Conservation (phyloP, 2,888 invertebrate species). For the Lycia hirtaria region DNA sequence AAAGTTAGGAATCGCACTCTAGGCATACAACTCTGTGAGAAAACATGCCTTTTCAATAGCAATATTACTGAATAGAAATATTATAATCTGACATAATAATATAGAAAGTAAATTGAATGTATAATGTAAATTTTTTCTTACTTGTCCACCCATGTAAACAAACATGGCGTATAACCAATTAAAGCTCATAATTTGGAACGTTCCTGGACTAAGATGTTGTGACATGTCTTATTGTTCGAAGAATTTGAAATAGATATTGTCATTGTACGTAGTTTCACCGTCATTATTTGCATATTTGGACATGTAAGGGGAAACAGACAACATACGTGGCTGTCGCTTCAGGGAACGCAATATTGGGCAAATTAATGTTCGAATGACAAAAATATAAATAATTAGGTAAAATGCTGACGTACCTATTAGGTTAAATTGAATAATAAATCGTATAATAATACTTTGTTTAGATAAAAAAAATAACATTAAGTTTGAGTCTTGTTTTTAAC, state of each 20-base stretch:
- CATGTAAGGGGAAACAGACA: no score
- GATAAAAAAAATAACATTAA: slow-evolving; percentile 17
- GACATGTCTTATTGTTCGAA: no score
- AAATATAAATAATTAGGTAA: slow-evolving; percentile 34
- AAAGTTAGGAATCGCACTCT: slow-evolving; percentile 19
- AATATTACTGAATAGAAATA: slow-evolving; percentile 26
- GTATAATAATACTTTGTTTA: slow-evolving; percentile 27
- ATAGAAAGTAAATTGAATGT: slow-evolving; percentile 7
- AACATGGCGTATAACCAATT: no score
- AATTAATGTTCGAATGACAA: slow-evolving; percentile 13
- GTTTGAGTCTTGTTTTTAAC: slow-evolving; percentile 34
- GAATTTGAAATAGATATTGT: no score
- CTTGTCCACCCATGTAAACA: no score
- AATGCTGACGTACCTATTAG: slow-evolving; percentile 48
- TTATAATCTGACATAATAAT: slow-evolving; percentile 16
- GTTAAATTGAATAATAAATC: slow-evolving; percentile 31
- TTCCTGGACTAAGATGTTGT: no score
- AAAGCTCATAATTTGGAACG: no score
- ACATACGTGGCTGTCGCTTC: slow-evolving; percentile 4
- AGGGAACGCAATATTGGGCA: slow-evolving; percentile 9
- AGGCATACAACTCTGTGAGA: slow-evolving; percentile 21
- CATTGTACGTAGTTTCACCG: no score
- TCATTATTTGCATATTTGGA: no score
- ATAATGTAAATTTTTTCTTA: no score
- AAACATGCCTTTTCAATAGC: slow-evolving; percentile 30